Evolutionary conservation across 2,113 vertebrate genomes (phyloP), one percentile per base, ranked within the genome.

Genomic region (Lampris megalopsis): DNA sequence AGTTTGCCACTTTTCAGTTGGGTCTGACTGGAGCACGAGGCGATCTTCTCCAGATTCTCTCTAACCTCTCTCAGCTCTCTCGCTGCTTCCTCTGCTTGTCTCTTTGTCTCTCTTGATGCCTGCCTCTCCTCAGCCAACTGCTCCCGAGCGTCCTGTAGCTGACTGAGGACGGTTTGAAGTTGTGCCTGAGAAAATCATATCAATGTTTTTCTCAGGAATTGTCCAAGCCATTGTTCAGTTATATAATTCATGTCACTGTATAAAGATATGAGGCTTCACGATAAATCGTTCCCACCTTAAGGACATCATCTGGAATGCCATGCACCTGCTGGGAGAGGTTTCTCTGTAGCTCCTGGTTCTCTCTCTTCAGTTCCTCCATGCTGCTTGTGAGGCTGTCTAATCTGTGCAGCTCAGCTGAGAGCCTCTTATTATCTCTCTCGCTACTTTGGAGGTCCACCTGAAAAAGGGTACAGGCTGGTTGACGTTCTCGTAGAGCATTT

Each of bases 381-480:
- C 63, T 53, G 1, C 48, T 59, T 0, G 2, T 13, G 9, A 77
- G n/a, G 24, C 9, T 68, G 3, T 87, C 66, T 13, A 86, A 42
- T 52, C 41, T 81, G 36, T 77, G 75, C 13, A 92, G 79, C 75
- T 93, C 89, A 1, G 50, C 73, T 4, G 10, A n/a, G 3, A 94
- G 68, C 42, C 75, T 74, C 41, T 86, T 79, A 0, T 90, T 94
- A 37, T 93, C 90, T 13, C 86, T 94, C 67, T 75, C 77, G 6
- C 82, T 89, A 85, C 71, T 92, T 80, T 92, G 86, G 7, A 94
- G 77, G 71, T 95, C 94, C 11, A 92, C 86, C 94, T 95, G 80
- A 0, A 48, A 3, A 35, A 13, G 11, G 42, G 24, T 24, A 24
- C 24, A 24, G 24, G 24, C 24, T 24, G 24, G 24, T 24, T 24